phyloP scores from a whole-genome alignment of 1,140 invertebrate genomes.

The Pomacea maculata region DNA sequence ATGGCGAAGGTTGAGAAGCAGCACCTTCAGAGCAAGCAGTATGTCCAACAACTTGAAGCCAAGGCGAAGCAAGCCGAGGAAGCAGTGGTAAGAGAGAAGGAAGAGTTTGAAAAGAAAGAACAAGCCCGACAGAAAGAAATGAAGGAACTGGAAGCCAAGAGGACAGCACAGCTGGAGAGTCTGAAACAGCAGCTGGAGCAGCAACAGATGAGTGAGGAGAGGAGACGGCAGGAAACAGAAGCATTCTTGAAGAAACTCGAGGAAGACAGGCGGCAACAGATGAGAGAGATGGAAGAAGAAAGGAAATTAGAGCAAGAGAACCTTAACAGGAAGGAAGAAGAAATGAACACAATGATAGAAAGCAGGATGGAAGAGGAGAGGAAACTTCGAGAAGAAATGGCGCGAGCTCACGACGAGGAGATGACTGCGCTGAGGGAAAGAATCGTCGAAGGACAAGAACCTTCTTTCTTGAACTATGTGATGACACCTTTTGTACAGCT shows the following conservation, averaged over 20 bases:
- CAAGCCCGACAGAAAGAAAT: not conserved
- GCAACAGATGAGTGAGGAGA: not conserved
- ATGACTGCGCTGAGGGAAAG: not conserved
- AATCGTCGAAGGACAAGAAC: not conserved
- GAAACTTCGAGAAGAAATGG: not conserved
- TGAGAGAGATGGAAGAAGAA: not conserved
- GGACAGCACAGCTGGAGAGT: not conserved
- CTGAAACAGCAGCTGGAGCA: not conserved
- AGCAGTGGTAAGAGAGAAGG: not conserved
- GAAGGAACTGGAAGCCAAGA: not conserved
- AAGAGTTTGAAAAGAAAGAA: not conserved
- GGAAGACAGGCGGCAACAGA: not conserved
- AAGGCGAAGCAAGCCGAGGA: not conserved
- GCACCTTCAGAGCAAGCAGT: constrained; percentile 3
- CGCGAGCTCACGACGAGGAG: not conserved
- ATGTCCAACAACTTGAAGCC: constrained; percentile 8
- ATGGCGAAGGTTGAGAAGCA: constrained; percentile 5
- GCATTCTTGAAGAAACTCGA: not conserved
- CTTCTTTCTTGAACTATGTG: too few relatives aligned
- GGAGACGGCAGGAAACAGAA: not conserved
- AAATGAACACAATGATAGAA: not conserved
- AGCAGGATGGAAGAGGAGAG: not conserved
- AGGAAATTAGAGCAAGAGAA: not conserved
- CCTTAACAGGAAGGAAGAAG: not conserved
- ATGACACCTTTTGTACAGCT: too few relatives aligned